Evolutionary conservation across 2,888 invertebrate species (phyloP).

Genomic region (Luperina testacea): DNA sequence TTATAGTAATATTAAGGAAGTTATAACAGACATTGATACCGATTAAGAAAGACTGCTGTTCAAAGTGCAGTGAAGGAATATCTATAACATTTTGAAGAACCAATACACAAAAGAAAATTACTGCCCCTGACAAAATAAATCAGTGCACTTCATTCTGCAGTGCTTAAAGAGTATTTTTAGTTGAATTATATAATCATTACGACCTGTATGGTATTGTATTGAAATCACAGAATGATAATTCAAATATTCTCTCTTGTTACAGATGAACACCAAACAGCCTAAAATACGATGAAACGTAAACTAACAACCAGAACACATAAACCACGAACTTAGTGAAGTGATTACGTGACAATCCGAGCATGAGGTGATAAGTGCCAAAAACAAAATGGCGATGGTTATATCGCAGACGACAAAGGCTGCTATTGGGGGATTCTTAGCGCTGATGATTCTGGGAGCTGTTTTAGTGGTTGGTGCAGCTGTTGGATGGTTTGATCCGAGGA

Average conservation of each 20-base stretch:
- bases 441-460: slow-evolving; percentile 87
- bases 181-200: not conserved
- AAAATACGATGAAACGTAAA: slow-evolving; percentile 43
- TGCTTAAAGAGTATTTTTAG: not conserved
- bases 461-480: slow-evolving; percentile 86
- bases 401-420: slow-evolving; percentile 88
- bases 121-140: not conserved
- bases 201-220: not conserved
- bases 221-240: not conserved
- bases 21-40: not conserved
- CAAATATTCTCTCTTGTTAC: slow-evolving; percentile 44
- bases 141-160: too few species aligned
- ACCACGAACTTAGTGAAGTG: slow-evolving; percentile 57
- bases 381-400: slow-evolving; percentile 89
- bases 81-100: not conserved
- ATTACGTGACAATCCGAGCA: slow-evolving; percentile 59
- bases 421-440: slow-evolving; percentile 85
- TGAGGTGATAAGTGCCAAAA: slow-evolving; percentile 80
- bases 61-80: not conserved
- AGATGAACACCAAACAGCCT: slow-evolving; percentile 31
- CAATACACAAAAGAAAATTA: not conserved
- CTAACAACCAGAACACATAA: slow-evolving; percentile 30
- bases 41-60: not conserved
- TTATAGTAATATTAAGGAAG: not conserved
- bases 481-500: slow-evolving; percentile 86